phyloP scores from a whole-genome alignment of 2,888 invertebrate genomes.

The Vesta saturnalis region DNA sequence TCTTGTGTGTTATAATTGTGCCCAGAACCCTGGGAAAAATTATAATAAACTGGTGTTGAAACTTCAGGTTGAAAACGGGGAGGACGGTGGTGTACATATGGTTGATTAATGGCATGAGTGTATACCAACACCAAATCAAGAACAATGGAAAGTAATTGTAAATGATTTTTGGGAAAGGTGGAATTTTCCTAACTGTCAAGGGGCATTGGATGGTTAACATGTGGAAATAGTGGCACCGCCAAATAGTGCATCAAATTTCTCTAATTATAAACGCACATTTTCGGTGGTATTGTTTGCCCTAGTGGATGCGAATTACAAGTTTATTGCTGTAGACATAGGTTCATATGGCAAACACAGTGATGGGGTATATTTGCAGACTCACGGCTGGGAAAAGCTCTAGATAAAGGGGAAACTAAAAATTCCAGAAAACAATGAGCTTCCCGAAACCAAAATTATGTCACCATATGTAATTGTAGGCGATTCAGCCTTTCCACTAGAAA shows the following conservation, averaged over 20 bases:
- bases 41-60: background rate
- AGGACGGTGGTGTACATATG: background rate
- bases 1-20: too few relatives aligned
- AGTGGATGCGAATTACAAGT: background rate
- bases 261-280: background rate
- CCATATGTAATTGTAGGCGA: background rate
- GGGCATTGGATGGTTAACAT: background rate
- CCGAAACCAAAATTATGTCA: background rate
- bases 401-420: background rate
- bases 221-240: background rate
- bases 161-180: background rate
- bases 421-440: background rate
- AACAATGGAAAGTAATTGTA: background rate
- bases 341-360: background rate
- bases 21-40: too few relatives aligned
- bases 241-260: background rate
- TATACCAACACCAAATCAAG: background rate
- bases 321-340: background rate
- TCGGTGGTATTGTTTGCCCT: background rate
- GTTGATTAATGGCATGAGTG: background rate
- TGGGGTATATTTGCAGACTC: background rate
- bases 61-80: background rate
- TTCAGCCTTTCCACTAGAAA: background rate
- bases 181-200: background rate
- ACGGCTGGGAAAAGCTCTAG: background rate